Conservation (phyloP, 1,140 invertebrate genomes). For the Wasmannia auropunctata region DNA sequence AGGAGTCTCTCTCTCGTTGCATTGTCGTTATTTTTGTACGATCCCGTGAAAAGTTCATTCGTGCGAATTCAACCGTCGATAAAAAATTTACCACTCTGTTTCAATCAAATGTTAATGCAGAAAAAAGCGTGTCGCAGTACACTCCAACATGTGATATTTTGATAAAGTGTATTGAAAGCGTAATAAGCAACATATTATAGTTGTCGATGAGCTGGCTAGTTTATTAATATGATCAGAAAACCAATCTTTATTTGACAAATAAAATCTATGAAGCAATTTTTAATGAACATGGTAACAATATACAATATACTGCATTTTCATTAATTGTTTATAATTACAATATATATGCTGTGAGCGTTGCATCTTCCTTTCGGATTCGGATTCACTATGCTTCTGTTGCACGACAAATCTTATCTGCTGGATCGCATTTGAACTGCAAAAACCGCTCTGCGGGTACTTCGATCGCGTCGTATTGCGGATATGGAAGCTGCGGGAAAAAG, state of each 20-base stretch:
- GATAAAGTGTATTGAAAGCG: not conserved
- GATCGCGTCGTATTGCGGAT: constrained; percentile 41
- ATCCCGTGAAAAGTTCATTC: constrained; percentile 27
- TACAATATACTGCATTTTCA: no score
- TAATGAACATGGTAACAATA: no score
- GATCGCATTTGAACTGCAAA: constrained; percentile 5
- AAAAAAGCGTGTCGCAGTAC: not conserved
- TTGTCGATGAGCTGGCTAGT: no score
- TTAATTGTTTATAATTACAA: constrained; percentile 12
- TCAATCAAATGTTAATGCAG: not conserved
- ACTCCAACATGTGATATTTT: not conserved
- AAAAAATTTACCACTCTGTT: constrained; percentile 11
- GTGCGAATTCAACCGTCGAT: constrained; percentile 10
- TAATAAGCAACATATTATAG: not conserved
- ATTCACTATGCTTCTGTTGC: not conserved
- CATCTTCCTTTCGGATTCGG: not conserved
- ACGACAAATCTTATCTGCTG: constrained; percentile 8
- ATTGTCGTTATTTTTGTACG: constrained; percentile 43
- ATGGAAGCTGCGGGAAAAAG: constrained; percentile 24
- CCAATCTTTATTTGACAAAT: no score
- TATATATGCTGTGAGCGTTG: not conserved
- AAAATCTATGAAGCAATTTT: not conserved
- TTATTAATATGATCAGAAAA: not conserved
- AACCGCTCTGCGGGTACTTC: constrained; percentile 57
- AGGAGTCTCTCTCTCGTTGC: not conserved